Evolutionary conservation across 2,113 vertebrate genomes (phyloP).

Genomic region (Cisticola juncidis): DNA sequence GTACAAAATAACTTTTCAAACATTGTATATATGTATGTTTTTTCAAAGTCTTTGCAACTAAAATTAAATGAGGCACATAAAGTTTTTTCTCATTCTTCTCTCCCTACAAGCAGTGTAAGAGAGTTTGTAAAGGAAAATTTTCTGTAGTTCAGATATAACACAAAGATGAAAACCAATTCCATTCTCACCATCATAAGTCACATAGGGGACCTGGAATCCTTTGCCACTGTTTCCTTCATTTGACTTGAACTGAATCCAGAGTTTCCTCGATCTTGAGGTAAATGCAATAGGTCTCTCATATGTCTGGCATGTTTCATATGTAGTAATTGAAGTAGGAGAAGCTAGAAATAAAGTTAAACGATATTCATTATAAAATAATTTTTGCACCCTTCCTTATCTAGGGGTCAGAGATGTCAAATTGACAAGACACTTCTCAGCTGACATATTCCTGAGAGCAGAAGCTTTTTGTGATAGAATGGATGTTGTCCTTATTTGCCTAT

Average conservation of each 20-base stretch:
- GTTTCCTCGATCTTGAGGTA: constrained; percentile 89
- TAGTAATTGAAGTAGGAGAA: constrained; percentile 89
- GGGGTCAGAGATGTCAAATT: neutral
- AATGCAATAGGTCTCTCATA: constrained; percentile 93
- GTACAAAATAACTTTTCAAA: neutral
- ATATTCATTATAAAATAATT: neutral
- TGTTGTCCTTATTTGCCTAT: neutral
- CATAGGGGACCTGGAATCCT: constrained; percentile 93
- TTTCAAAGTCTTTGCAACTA: neutral
- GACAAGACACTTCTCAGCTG: neutral
- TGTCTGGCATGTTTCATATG: constrained; percentile 93
- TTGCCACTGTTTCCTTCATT: constrained; percentile 92
- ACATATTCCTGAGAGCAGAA: neutral
- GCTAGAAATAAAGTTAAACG: constrained; percentile 70
- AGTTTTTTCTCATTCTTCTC: neutral
- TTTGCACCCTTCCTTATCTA: neutral
- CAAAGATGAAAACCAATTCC: neutral
- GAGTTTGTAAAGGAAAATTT: neutral
- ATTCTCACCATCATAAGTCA: constrained; percentile 88
- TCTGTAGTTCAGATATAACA: neutral
- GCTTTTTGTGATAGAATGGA: neutral
- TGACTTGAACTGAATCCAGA: constrained; percentile 94
- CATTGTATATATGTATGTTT: neutral
- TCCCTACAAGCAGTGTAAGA: neutral
- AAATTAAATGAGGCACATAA: neutral